These are phyloP conservation scores for Pelosia muscerda DNA, from an alignment of 2,888 invertebrate genomes.

Conservation along the genomic window DNA sequence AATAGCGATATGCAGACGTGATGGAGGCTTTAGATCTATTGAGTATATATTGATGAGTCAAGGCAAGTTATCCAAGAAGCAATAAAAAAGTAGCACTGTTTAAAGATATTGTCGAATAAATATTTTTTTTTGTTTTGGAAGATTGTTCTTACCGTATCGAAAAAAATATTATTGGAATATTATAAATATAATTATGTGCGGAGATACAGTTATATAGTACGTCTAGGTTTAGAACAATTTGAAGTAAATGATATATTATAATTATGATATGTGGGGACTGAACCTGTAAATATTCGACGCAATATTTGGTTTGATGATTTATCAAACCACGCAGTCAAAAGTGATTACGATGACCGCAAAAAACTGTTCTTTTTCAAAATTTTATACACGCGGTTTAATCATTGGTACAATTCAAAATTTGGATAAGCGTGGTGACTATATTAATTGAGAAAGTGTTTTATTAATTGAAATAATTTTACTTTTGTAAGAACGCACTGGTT, in stretches of 20 bases:
- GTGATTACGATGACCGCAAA: neutral
- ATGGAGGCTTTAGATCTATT: neutral
- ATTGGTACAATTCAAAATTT: neutral
- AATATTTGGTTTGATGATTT: neutral
- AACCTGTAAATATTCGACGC: neutral
- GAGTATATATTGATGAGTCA: neutral
- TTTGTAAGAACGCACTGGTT: neutral
- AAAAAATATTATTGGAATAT: neutral
- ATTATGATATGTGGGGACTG: neutral
- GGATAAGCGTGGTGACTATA: neutral
- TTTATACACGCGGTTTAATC: neutral
- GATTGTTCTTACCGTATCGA: neutral
- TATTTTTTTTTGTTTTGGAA: neutral
- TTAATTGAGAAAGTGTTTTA: too few relatives aligned
- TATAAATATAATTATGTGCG: neutral
- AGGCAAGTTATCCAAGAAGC: neutral
- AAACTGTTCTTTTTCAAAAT: neutral
- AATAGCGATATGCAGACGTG: neutral
- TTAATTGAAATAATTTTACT: neutral
- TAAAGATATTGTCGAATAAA: neutral
- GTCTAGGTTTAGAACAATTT: neutral
- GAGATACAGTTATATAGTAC: neutral
- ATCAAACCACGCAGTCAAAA: neutral
- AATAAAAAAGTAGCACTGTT: neutral
- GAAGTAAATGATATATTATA: neutral